Evolutionary conservation across 1,140 invertebrate genomes (phyloP), one percentile per base, ranked within the genome.

Genomic region (Bombus sylvicola): DNA sequence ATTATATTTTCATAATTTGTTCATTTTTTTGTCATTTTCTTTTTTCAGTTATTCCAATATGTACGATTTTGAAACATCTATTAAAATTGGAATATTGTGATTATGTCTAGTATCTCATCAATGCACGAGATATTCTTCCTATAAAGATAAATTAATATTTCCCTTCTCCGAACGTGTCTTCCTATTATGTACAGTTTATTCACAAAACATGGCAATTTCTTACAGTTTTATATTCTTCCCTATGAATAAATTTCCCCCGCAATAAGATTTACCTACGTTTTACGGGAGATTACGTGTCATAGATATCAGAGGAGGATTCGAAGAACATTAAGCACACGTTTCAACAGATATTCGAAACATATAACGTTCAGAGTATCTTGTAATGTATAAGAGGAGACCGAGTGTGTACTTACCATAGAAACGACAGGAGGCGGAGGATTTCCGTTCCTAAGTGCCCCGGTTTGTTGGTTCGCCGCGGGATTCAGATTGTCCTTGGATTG

Each of bases 401-500:
- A 31, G 37, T 15, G 2, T 62, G 25, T 15, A 89, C 94, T 95
- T 47, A 95, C 95, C 94, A 95, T 95, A 47, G 94, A 94, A 53
- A 95, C 95, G 83, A 95, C 95, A 47, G 95, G 94, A 79, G 95
- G 93, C 47, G 92, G 94, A 69, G 94, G 93, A 83, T 95, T 95
- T 75, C 95, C 95, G 92, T 95, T 95, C 82, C 95, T 93, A 59
- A 95, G 92, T 75, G 92, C 87, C 78, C 92, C 93, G 77, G 94
- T 87, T 92, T 95, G 94, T 89, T 95, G 95, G 90, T 90, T 93
- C 87, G 92, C 92, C 89, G 92, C 92, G 47, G 94, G 91, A 89
- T 95, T 95, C 18, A 95, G 92, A 91, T 92, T 94, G 90, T 95
- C 95, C 91, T 95, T 95, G 85, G 94, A 92, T 80, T 95, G 94